Percentiles rank a stretch among this genome's conserved stretches.
Conservation (phyloP, 2,113 vertebrate genomes). For the Lycaon pictus region DNA sequence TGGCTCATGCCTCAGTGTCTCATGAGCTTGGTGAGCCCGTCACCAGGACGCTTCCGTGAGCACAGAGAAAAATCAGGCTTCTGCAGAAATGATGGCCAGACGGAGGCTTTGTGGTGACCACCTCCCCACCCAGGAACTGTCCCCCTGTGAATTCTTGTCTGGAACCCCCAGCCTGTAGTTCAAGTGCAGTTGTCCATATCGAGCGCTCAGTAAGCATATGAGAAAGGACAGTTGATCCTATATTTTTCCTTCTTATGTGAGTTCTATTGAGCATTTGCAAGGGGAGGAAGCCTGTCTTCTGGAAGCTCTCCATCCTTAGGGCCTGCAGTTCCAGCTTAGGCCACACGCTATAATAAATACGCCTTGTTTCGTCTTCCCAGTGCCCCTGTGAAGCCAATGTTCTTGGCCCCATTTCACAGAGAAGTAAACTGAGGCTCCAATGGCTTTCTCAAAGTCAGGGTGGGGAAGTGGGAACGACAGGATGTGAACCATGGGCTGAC, state of each 20-base stretch:
- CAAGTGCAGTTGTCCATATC: fast-evolving
- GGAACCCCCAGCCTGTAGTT: neutral
- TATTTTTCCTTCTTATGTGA: too few species aligned
- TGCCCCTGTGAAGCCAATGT: fast-evolving
- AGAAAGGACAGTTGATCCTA: neutral
- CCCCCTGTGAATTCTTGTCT: neutral
- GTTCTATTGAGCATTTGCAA: neutral
- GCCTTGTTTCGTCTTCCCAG: neutral
- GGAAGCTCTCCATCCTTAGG: neutral
- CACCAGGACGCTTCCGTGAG: neutral
- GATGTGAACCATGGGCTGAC: neutral
- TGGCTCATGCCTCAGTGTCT: neutral
- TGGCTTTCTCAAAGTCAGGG: neutral
- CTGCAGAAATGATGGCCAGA: neutral
- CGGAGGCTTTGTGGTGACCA: neutral
- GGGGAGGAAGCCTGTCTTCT: neutral
- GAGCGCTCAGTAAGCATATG: fast-evolving
- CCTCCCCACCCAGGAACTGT: too few species aligned
- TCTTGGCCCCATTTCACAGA: neutral
- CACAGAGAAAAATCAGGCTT: neutral
- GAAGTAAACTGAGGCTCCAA: neutral
- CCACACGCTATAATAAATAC: fast-evolving
- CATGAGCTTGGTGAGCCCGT: neutral
- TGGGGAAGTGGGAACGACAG: neutral
- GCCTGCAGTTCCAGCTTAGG: neutral